Percentiles rank a stretch among this genome's conserved stretches.
phyloP scores from a whole-genome alignment of 1,140 invertebrate species.

The Leucophenga varia region DNA sequence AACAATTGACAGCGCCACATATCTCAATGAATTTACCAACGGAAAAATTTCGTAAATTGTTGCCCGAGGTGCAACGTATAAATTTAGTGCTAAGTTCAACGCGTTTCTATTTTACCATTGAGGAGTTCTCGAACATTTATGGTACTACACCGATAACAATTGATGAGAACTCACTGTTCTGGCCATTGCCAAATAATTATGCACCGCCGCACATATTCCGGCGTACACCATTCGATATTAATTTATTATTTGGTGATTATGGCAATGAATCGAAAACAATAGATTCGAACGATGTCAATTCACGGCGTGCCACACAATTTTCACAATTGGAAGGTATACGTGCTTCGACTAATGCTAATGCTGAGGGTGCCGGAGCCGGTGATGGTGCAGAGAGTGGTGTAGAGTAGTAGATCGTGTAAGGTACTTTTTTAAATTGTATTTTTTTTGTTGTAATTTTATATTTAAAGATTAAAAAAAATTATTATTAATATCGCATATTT shows the following conservation, averaged over 20 bases:
- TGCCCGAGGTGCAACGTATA: slow-evolving; percentile 47
- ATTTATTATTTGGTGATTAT: slow-evolving; percentile 40
- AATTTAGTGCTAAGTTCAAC: slow-evolving; percentile 37
- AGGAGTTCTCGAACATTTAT: slow-evolving; percentile 25
- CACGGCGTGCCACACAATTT: background rate
- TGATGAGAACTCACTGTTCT: slow-evolving; percentile 35
- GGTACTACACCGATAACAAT: slow-evolving; percentile 18
- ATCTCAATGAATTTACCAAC: background rate
- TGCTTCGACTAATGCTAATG: too few species aligned
- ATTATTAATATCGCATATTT: too few species aligned
- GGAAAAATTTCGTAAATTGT: slow-evolving; percentile 24
- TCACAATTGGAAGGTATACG: too few species aligned
- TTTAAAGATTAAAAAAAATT: too few species aligned
- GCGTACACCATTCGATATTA: slow-evolving; percentile 39
- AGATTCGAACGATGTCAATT: background rate
- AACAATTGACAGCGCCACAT: background rate
- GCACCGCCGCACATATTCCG: slow-evolving; percentile 35
- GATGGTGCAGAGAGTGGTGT: too few species aligned
- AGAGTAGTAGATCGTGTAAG: too few species aligned
- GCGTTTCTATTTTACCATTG: slow-evolving; percentile 34
- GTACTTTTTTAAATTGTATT: too few species aligned
- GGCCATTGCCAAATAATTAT: slow-evolving; percentile 43
- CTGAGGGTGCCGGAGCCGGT: too few species aligned
- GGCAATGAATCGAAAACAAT: slow-evolving; percentile 19
- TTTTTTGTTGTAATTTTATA: too few species aligned